Percentiles rank a stretch among this genome's conserved stretches.
These are phyloP conservation scores for Lasioglossum oenotherae DNA, from an alignment of 2,888 invertebrate genomes.

Conservation along the genomic window DNA sequence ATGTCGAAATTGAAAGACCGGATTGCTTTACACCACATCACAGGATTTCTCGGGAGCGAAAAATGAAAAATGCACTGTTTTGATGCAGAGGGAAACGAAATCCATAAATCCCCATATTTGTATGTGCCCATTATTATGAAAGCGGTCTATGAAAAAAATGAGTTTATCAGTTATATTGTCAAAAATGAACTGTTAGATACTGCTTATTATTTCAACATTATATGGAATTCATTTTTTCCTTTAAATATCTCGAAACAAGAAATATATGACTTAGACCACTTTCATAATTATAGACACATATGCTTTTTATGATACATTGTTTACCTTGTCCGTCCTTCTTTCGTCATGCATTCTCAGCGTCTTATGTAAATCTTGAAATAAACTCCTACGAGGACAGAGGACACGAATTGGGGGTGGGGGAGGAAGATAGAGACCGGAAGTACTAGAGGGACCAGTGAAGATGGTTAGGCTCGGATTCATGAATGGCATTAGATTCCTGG, in stretches of 20 bases:
- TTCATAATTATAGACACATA: too few relatives aligned
- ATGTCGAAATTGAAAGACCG: conserved; percentile 43
- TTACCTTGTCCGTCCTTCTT: not conserved
- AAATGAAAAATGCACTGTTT: not conserved
- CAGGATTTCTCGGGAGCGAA: not conserved
- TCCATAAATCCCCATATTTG: not conserved
- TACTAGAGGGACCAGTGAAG: conserved; percentile 66
- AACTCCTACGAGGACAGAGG: conserved; percentile 26
- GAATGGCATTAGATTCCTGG: conserved; percentile 51
- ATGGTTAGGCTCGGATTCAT: conserved; percentile 23
- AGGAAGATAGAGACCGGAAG: conserved; percentile 40
- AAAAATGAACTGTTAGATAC: too few relatives aligned
- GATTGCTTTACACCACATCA: not conserved
- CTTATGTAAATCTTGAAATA: conserved; percentile 69
- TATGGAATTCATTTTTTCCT: too few relatives aligned
- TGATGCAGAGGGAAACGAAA: not conserved
- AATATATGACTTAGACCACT: too few relatives aligned
- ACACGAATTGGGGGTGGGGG: not conserved
- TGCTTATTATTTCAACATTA: too few relatives aligned
- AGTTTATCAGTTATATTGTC: too few relatives aligned
- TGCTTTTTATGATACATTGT: not conserved
- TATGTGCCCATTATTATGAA: too few relatives aligned
- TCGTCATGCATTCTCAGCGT: conserved; percentile 13
- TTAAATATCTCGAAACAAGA: too few relatives aligned
- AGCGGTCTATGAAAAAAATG: too few relatives aligned